Conservation (phyloP, 2,113 vertebrate species). For the Herpailurus yagouaroundi region DNA sequence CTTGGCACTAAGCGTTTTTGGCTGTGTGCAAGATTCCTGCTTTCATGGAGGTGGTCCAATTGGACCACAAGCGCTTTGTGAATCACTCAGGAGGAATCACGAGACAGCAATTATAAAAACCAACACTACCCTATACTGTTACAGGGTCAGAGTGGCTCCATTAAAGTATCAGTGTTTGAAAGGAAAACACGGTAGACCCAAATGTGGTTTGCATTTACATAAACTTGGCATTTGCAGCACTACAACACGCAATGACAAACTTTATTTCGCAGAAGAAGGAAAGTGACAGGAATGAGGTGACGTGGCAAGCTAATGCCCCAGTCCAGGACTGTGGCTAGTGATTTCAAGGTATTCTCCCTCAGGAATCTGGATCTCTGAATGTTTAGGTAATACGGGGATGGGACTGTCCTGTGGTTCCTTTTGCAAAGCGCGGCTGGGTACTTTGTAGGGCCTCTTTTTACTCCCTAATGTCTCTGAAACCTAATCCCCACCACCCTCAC, state of each 20-base stretch:
- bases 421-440: neutral
- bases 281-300: neutral
- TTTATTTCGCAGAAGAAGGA: neutral
- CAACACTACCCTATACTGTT: neutral
- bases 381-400: neutral
- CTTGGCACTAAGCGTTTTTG: no score
- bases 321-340: neutral
- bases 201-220: accelerated
- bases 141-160: neutral
- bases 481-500: neutral
- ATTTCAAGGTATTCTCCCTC: neutral
- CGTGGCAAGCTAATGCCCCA: neutral
- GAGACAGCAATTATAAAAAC: neutral
- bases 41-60: neutral
- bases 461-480: neutral
- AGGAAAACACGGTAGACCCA: neutral
- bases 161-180: neutral
- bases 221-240: neutral
- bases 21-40: neutral
- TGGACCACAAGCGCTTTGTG: neutral
- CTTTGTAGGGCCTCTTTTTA: neutral
- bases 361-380: neutral
- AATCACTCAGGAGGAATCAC: neutral
- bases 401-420: neutral
- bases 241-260: accelerated